Evolutionary conservation across 2,797 vertebrate genomes (phyloP).

Genomic region (Melanogrammus aeglefinus): DNA sequence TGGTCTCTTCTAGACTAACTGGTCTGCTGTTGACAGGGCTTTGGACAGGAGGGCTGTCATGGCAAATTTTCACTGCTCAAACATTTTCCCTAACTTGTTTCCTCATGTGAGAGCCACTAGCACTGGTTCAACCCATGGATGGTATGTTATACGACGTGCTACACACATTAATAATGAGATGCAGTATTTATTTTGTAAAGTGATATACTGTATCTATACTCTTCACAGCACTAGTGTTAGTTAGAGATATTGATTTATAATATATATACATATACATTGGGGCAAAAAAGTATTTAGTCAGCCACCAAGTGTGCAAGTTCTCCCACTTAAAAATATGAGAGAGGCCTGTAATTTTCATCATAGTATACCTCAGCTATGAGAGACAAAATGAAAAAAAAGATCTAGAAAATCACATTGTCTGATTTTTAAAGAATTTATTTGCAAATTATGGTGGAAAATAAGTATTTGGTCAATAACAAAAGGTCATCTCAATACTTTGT

Average conservation of each 20-base stretch:
- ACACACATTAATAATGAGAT: not conserved
- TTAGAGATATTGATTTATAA: not conserved
- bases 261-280: not conserved
- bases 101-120: not conserved
- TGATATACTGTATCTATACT: not conserved
- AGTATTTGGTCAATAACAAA: too few species aligned
- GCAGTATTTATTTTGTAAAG: not conserved
- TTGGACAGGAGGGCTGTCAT: not conserved
- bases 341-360: too few species aligned
- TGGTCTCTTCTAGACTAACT: not conserved
- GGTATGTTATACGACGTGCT: not conserved
- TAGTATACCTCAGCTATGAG: too few species aligned
- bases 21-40: not conserved
- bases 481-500: too few species aligned
- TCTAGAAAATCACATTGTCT: too few species aligned
- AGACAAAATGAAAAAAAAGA: too few species aligned
- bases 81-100: conserved; percentile 1
- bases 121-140: not conserved
- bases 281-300: too few species aligned
- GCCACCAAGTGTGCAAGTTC: too few species aligned
- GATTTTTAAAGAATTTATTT: too few species aligned
- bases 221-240: not conserved
- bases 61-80: not conserved
- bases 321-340: too few species aligned
- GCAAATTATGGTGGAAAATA: too few species aligned